Evolutionary conservation across 2,888 invertebrate genomes (phyloP).

Genomic region (Drosophila macrospina): DNA sequence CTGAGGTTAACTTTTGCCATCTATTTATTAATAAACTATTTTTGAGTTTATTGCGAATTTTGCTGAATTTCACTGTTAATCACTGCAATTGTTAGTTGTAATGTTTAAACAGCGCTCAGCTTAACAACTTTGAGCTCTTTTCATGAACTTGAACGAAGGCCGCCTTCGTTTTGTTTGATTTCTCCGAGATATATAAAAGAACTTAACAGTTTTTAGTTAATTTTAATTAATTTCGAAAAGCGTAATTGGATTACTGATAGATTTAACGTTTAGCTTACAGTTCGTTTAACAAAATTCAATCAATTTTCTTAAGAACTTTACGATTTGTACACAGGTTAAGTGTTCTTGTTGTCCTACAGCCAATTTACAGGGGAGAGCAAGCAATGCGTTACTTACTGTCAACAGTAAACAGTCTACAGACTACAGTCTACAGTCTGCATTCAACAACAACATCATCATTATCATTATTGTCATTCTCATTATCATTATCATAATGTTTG

Average conservation of each 20-base stretch:
- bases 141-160: too few relatives aligned
- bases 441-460: neutral
- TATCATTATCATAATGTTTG: conserved; percentile 8
- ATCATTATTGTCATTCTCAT: conserved; percentile 9
- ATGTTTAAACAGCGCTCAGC: neutral
- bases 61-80: neutral
- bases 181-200: too few relatives aligned
- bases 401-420: conserved; percentile 11
- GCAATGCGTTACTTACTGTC: conserved; percentile 27
- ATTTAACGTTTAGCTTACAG: neutral
- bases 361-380: conserved; percentile 29
- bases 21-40: too few relatives aligned
- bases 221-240: neutral
- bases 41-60: too few relatives aligned
- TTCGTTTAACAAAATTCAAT: conserved; percentile 14
- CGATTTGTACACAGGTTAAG: conserved; percentile 20
- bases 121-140: neutral
- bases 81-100: conserved; percentile 3
- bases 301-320: conserved; percentile 11
- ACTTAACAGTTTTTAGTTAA: neutral
- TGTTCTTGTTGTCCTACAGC: neutral
- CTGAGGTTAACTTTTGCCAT: too few relatives aligned
- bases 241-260: neutral
- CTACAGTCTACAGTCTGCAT: neutral
- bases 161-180: too few relatives aligned